These are phyloP conservation scores for Salarias fasciatus DNA, from an alignment of 2,797 vertebrate species.

Conservation along the genomic window DNA sequence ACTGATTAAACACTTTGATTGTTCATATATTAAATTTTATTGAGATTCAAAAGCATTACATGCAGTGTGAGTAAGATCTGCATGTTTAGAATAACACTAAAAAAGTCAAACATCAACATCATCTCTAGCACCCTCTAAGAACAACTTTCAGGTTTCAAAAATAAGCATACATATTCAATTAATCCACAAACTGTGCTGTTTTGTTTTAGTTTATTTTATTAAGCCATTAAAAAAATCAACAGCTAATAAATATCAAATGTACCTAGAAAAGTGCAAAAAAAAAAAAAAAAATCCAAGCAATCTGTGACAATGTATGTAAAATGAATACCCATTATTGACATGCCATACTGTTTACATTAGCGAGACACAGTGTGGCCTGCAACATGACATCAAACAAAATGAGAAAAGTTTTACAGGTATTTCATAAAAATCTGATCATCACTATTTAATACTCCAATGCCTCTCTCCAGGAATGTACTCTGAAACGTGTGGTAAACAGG, in stretches of 20 bases:
- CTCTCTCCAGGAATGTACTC: conserved; percentile 53
- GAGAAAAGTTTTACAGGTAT: conserved; percentile 21
- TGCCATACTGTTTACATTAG: conserved; percentile 30
- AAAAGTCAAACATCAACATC: conserved; percentile 36
- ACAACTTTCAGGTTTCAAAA: conserved; percentile 47
- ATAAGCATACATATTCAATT: conserved; percentile 41
- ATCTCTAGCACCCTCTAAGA: conserved; percentile 41
- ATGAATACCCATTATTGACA: conserved; percentile 56
- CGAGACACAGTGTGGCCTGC: conserved; percentile 43
- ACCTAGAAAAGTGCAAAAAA: conserved; percentile 37
- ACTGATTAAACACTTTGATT: conserved; percentile 1
- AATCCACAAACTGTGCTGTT: conserved; percentile 17
- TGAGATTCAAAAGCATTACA: conserved; percentile 57
- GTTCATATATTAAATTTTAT: conserved; percentile 74
- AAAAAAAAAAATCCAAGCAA: conserved; percentile 21
- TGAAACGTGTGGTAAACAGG: conserved; percentile 41
- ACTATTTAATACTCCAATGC: conserved; percentile 37
- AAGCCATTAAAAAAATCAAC: conserved; percentile 33
- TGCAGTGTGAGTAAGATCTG: conserved; percentile 45
- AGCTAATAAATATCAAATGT: conserved; percentile 61
- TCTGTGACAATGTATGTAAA: conserved; percentile 32
- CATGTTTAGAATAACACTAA: conserved; percentile 56
- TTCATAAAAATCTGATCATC: conserved; percentile 31
- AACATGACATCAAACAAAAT: conserved; percentile 52
- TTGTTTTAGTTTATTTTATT: conserved; percentile 17